Evolutionary conservation across 2,797 vertebrate species (phyloP).

Genomic region (Sebastes taczanowskii): DNA sequence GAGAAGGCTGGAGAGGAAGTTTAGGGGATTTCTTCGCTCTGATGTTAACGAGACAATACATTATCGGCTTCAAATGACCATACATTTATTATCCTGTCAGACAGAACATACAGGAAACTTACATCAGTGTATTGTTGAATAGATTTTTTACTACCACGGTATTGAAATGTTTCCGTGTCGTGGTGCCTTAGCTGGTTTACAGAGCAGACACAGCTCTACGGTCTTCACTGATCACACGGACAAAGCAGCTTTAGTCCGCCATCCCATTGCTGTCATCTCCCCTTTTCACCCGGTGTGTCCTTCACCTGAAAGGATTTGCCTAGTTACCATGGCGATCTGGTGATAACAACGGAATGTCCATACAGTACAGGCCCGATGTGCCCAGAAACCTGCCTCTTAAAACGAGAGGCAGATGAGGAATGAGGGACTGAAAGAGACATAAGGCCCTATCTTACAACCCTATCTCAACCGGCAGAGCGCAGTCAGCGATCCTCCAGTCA

Average conservation of each 20-base stretch:
- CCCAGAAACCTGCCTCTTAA: background rate
- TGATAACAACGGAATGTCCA: constrained; percentile 39
- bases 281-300: constrained; percentile 39
- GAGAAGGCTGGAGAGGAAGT: constrained; percentile 37
- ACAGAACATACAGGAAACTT: background rate
- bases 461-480: too few relatives aligned
- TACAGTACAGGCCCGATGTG: constrained; percentile 17
- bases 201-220: constrained; percentile 1
- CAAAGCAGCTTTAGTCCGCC: constrained; percentile 56
- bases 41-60: constrained; percentile 24
- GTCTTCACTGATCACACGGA: constrained; percentile 34
- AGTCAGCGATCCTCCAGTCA: too few relatives aligned
- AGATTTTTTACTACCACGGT: background rate
- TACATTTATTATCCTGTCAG: background rate
- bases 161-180: background rate
- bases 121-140: background rate
- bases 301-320: constrained; percentile 49
- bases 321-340: constrained; percentile 49
- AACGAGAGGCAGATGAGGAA: background rate
- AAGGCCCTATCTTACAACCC: too few relatives aligned
- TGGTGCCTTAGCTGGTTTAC: background rate
- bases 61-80: constrained; percentile 5
- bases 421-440: background rate
- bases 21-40: constrained; percentile 24
- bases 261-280: constrained; percentile 42